Evolutionary conservation across 35 echinoderm and acorn worm genomes (phyloP), one percentile per base, ranked within the genome.

Genomic region (Lytechinus variegatus): DNA sequence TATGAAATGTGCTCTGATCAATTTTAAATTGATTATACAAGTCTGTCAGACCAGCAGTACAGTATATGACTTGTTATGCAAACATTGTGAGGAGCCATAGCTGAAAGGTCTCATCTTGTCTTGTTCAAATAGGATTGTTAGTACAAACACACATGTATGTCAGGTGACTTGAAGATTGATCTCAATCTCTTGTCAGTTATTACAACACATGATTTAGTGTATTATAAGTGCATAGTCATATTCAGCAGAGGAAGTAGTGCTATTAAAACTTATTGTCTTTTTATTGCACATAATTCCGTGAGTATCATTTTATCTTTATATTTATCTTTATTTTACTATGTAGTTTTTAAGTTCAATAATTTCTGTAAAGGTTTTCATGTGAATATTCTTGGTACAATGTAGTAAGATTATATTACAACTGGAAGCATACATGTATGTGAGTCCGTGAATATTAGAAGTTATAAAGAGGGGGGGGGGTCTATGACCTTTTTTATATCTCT

Each of bases 61-160:
- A 44, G 33, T 44, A 44, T 44, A 44, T 44, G 33, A 44, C 19
- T 44, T 44, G 33, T 44, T 44, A 19, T 79, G n/a, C 16, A 24
- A 79, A 79, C 66, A 79, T 79, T 79, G 6, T 24, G 66, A 24
- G 66, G 16, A 79, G 66, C 66, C 19, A 24, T 79, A 24, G 14
- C 66, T 79, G 19, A 79, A 79, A 79, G 12, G 16, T 79, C 66
- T 79, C 19, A 79, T 79, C 66, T 79, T 79, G 19, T 79, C 66
- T 79, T 79, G 66, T 79, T 79, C 66, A 79, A 79, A 79, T 79
- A 79, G 66, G 19, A 79, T 79, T 79, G 66, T 79, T 79, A 24
- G 66, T 24, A 79, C 66, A 79, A 79, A 79, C 16, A 79, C 21
- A 79, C 21, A 5, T 79, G 19, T 79, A 7, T 79, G 66, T 79